Base-by-base conservation (phyloP, 2,888 invertebrate species). In the Erynnis tages region DNA sequence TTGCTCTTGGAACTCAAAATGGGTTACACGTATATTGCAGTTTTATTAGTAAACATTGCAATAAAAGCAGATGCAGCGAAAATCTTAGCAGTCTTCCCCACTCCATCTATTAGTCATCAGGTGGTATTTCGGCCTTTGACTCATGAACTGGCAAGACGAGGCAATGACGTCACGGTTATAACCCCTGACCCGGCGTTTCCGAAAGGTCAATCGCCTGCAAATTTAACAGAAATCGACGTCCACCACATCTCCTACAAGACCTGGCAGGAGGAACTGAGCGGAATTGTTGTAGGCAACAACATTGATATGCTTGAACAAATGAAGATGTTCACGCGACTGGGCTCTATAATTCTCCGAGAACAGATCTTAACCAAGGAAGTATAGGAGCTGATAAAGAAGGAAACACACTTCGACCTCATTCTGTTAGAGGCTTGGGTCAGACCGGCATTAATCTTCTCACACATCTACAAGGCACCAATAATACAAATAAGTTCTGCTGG, bases 111-210 rank as follows among this genome's bases (percentile, higher is more conserved):
- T 37, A n/a, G n/a, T n/a, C n/a, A n/a, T n/a, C n/a, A n/a, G n/a
- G n/a, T n/a, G n/a, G n/a, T n/a, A n/a, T n/a, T 21, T 21, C 21
- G 21, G 3, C 21, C 21, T 5, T 21, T 21, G 5, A 21, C 21
- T 4, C 21, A 21, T 3, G 21, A 5, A 21, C 55, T 89, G 27
- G 70, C 69, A 0, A 62, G 56, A 41, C 61, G 72, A 23, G 86
- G 87, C 1, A 86, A 89, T 54, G 66, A 84, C 34, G 54, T 88
- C 0, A 70, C 73, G 0, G 65, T 82, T 0, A 56, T 81, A 2
- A 80, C 85, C 2, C 32, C 86, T 8, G 55, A 80, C 54, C 79
- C 81, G 0, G 63, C 56, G 1, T 60, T 56, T 45, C 47, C 57
- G 6, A 76, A 79, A 19, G 78, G 86, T 0, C 21, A 58, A 40